phyloP scores from a whole-genome alignment of 1,140 invertebrate species.

The Achatina immaculata region DNA sequence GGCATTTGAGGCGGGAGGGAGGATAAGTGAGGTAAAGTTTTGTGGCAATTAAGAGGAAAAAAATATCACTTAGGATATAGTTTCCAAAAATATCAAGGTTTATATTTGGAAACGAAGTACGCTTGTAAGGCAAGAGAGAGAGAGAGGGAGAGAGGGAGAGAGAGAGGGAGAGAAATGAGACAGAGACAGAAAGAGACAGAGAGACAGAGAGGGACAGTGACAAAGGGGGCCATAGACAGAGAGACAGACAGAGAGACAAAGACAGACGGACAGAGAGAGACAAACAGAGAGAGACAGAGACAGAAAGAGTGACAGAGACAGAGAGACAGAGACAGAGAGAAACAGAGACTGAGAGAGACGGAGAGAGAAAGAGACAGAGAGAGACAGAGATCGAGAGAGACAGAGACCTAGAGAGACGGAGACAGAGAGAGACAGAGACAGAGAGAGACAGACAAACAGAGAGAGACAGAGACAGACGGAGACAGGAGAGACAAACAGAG shows the following conservation, averaged over 20 bases:
- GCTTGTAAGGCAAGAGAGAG: not conserved
- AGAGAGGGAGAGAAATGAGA: slow-evolving; percentile 8
- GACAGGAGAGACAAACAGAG: no score
- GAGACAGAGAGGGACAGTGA: not conserved
- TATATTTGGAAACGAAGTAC: not conserved
- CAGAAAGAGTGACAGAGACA: no score
- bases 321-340: no score
- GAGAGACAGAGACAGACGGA: no score
- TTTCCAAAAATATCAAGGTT: not conserved
- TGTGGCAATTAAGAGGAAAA: no score
- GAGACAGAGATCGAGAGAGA: not conserved
- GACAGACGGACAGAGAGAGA: no score
- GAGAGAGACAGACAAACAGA: slow-evolving; percentile 11
- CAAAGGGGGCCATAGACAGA: not conserved
- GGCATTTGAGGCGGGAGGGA: no score
- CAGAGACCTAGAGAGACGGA: not conserved
- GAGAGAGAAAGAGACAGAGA: not conserved
- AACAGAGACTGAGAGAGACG: no score
- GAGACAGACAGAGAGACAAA: slow-evolving; percentile 19
- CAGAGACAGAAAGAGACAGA: not conserved
- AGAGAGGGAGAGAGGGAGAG: not conserved
- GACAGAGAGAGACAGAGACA: slow-evolving; percentile 25
- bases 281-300: no score
- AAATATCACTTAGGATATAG: no score
- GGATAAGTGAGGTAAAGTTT: no score